Base-by-base conservation (phyloP, 2,888 invertebrate genomes). In the Cerastis leucographa region DNA sequence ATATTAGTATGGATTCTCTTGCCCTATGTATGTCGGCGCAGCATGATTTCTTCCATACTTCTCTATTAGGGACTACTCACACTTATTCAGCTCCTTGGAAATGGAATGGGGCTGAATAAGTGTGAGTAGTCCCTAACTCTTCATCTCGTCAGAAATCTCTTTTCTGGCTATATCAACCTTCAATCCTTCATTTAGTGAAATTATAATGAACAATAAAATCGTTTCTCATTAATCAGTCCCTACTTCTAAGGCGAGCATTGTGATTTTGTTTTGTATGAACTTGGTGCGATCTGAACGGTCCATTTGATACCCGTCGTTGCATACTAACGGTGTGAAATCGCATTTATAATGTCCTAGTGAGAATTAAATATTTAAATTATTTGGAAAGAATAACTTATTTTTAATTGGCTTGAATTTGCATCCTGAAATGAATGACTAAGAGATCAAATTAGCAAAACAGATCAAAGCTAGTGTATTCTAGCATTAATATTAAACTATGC, bases 271-370 rank as follows among this genome's bases (percentile, higher is more conserved):
- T 44, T 71, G 83, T 68, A 35, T 82, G 81, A 79, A 74, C 72
- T 80, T 81, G 85, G 86, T 88, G 88, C 88, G 86, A 81, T 81
- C 77, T 82, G 80, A 79, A 85, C n/a, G 81, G 75, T 87, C 81
- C 76, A 86, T 90, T 90, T 90, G 88, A 83, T 85, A 89, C 83
- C 82, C 62, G 74, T 88, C 72, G 76, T 82, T 80, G 88, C 87
- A 82, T 85, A 90, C 85, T 91, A 91, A 89, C 85, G 74, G 90
- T 88, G 89, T 91, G 90, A 83, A 90, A 89, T 88, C 86, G 90
- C 90, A 91, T 91, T 90, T 91, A 91, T 84, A 87, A 84, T 77
- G 67, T 82, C 81, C 74, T 85, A 83, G 72, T 80, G 76, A 78
- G 73, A 85, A 78, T 81, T 35, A 71, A 82, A 84, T 84, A 77